Conservation (phyloP, 2,797 vertebrate species). For the Hydrocynus forskahlii region DNA sequence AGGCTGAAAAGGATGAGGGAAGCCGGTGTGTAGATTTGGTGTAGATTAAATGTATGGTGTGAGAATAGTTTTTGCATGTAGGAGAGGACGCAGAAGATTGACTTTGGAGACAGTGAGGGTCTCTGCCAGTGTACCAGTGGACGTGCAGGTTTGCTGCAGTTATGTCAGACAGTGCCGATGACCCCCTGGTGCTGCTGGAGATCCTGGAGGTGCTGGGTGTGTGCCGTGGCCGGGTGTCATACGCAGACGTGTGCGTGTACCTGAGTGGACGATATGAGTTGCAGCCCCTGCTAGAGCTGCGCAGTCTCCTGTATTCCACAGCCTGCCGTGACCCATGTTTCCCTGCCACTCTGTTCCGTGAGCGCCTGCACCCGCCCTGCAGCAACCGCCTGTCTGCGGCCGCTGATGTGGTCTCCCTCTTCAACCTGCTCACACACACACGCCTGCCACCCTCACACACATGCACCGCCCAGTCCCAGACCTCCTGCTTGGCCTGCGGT, state of each 20-base stretch:
- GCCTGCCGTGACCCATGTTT: conserved; percentile 95
- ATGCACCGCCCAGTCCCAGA: conserved; percentile 81
- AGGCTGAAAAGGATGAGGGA: not conserved
- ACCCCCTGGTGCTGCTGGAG: conserved; percentile 88
- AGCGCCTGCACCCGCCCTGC: conserved; percentile 87
- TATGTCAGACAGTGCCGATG: conserved; percentile 71
- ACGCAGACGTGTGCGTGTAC: conserved; percentile 94
- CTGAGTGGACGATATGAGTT: conserved; percentile 92
- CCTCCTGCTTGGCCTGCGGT: conserved; percentile 80
- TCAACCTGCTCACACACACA: conserved; percentile 95
- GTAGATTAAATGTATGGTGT: not conserved
- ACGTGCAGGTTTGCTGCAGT: conserved; percentile 29
- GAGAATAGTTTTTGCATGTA: not conserved
- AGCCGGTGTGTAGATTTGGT: not conserved
- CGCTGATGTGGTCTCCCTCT: conserved; percentile 96
- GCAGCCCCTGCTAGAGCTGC: conserved; percentile 87
- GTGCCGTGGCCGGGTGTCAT: conserved; percentile 86
- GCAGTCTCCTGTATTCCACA: conserved; percentile 90
- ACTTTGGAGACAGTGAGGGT: not conserved
- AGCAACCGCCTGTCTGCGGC: conserved; percentile 92
- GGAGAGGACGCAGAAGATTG: not conserved
- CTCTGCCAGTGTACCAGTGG: not conserved
- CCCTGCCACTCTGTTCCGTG: conserved; percentile 93
- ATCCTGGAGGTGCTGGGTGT: conserved; percentile 93
- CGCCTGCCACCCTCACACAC: conserved; percentile 70